Percentiles rank a stretch among this genome's conserved stretches.
These are phyloP conservation scores for Cromileptes altivelis DNA, from an alignment of 2,113 vertebrate genomes.

Conservation along the genomic window DNA sequence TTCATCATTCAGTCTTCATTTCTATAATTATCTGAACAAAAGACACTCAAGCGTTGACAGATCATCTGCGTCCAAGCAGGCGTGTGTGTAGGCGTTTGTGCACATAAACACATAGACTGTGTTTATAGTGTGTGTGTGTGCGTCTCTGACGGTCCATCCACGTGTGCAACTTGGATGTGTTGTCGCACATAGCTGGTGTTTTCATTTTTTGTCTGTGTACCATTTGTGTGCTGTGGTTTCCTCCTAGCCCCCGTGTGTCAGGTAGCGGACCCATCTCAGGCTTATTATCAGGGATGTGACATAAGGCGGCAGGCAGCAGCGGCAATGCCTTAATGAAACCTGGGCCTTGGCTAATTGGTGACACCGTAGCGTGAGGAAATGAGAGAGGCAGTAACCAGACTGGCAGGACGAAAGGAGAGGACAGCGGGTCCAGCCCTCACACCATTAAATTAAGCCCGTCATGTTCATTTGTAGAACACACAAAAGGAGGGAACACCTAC, in stretches of 20 bases:
- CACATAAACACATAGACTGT: conserved; percentile 33
- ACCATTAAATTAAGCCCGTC: conserved; percentile 73
- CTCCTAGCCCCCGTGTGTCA: conserved; percentile 44
- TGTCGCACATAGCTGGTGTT: background rate
- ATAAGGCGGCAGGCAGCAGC: conserved; percentile 83
- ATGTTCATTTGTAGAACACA: conserved; percentile 79
- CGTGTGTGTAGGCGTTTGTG: conserved; percentile 47
- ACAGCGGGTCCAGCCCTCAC: conserved; percentile 72
- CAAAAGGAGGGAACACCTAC: conserved; percentile 44
- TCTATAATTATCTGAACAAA: conserved; percentile 73
- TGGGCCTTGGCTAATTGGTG: conserved; percentile 91
- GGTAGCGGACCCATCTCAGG: conserved; percentile 79
- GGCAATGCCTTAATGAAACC: conserved; percentile 89
- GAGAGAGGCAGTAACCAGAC: conserved; percentile 76
- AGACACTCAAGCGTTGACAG: conserved; percentile 39
- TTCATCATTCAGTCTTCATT: conserved; percentile 61
- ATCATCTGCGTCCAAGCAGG: conserved; percentile 32
- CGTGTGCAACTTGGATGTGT: conserved; percentile 11
- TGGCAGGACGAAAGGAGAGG: conserved; percentile 65
- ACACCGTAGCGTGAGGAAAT: conserved; percentile 81
- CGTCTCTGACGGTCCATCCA: conserved; percentile 19
- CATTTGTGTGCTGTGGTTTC: conserved; percentile 20
- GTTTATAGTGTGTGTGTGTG: conserved; percentile 26
- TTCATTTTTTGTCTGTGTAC: background rate
- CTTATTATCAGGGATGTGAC: conserved; percentile 87